phyloP scores from a whole-genome alignment of 2,888 invertebrate species.

The Mesochorus sp. region DNA sequence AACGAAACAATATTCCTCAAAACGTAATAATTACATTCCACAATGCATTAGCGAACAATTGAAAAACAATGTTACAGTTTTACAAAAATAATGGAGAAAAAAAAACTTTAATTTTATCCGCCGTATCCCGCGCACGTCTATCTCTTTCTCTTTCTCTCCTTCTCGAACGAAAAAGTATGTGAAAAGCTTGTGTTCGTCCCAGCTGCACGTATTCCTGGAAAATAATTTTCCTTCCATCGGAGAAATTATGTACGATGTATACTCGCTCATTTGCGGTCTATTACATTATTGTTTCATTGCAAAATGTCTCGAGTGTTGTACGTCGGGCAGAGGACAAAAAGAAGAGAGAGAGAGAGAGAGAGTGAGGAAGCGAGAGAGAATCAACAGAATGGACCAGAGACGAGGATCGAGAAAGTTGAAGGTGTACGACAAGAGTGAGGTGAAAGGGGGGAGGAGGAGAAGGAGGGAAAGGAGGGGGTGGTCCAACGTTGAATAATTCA shows the following conservation, averaged over 20 bases:
- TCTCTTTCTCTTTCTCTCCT: too few relatives aligned
- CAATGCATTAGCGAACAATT: too few relatives aligned
- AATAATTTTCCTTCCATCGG: too few relatives aligned
- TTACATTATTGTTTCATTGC: constrained; percentile 59
- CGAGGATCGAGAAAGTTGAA: constrained; percentile 46
- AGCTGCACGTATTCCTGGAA: too few relatives aligned
- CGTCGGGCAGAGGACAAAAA: not conserved
- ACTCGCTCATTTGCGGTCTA: constrained; percentile 59
- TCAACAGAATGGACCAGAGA: constrained; percentile 50
- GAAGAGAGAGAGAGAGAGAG: constrained; percentile 14
- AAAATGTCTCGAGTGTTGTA: constrained; percentile 48
- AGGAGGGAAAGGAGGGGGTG: constrained; percentile 40
- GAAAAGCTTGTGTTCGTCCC: too few relatives aligned
- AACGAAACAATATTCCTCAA: too few relatives aligned
- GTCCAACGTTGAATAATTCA: constrained; percentile 66
- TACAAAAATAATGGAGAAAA: too few relatives aligned
- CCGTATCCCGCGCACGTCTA: too few relatives aligned
- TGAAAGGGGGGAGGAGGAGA: not conserved
- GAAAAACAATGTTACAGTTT: too few relatives aligned
- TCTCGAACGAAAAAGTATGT: too few relatives aligned
- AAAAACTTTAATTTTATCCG: too few relatives aligned
- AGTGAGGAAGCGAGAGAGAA: constrained; percentile 28
- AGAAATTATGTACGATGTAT: constrained; percentile 48
- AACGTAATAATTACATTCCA: too few relatives aligned
- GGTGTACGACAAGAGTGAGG: constrained; percentile 39